Evolutionary conservation across 2,113 vertebrate genomes (phyloP).

Genomic region (Apistogramma diplotaenia): DNA sequence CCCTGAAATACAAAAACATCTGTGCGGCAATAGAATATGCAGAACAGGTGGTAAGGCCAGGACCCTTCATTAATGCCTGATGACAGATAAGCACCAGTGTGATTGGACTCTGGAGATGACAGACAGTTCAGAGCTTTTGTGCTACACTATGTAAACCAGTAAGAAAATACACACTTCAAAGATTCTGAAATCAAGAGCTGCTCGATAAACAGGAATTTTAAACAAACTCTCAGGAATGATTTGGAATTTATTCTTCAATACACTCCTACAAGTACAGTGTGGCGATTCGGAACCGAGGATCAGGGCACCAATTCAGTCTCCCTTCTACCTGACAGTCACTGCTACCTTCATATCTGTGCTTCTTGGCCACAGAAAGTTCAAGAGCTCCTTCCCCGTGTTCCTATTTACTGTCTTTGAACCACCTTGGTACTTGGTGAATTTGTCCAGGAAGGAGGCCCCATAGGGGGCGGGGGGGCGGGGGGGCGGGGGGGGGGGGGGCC

Average conservation of each 20-base stretch:
- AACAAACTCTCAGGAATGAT: background rate
- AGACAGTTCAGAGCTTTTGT: background rate
- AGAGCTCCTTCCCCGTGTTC: background rate
- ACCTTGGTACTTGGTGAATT: constrained; percentile 11
- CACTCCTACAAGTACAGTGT: background rate
- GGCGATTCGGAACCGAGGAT: background rate
- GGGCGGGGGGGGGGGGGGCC: no score
- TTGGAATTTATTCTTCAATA: background rate
- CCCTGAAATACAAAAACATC: constrained; percentile 55
- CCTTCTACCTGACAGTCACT: background rate
- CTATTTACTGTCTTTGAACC: constrained; percentile 2
- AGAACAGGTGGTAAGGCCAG: constrained; percentile 52
- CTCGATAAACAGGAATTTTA: background rate
- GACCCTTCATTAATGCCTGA: constrained; percentile 61
- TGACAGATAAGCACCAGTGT: constrained; percentile 43
- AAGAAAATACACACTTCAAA: background rate
- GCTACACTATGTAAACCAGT: background rate
- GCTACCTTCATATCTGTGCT: background rate
- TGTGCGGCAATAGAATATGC: constrained; percentile 23
- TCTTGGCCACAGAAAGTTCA: background rate
- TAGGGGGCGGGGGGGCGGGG: no score
- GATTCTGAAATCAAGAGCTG: background rate
- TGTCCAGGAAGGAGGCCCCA: constrained; percentile 47
- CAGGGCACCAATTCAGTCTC: background rate
- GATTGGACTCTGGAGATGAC: constrained; percentile 1